Evolutionary conservation across 2,888 invertebrate genomes (phyloP).

Genomic region (Chymomyza caudatula): DNA sequence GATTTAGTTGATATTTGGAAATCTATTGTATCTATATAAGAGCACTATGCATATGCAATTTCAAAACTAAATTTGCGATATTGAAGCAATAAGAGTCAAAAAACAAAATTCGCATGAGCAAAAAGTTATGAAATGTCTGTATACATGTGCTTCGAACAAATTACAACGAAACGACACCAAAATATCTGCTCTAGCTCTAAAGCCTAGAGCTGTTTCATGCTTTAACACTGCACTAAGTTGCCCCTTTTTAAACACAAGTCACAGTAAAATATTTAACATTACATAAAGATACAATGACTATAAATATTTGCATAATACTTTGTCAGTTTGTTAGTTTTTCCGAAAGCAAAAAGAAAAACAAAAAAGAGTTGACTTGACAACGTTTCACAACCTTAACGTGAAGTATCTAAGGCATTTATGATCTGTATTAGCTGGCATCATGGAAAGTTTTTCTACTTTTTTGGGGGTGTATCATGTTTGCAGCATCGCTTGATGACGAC

Average conservation of each 20-base stretch:
- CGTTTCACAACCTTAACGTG: background rate
- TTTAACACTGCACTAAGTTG: background rate
- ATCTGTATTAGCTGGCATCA: constrained; percentile 34
- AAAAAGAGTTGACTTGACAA: constrained; percentile 29
- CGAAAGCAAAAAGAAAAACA: constrained; percentile 46
- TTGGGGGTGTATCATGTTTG: background rate
- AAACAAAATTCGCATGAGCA: no score
- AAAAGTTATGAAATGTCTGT: no score
- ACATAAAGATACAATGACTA: constrained; percentile 40
- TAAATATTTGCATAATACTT: constrained; percentile 68
- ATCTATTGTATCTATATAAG: background rate
- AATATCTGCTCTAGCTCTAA: no score
- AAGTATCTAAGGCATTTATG: constrained; percentile 36
- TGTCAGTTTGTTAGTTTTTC: constrained; percentile 53
- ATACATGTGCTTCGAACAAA: no score
- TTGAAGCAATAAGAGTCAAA: no score
- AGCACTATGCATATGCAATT: background rate
- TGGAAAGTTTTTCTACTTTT: constrained; percentile 43
- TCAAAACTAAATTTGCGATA: background rate
- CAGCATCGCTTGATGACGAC: constrained; percentile 1
- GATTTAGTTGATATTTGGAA: background rate
- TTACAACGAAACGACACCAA: no score
- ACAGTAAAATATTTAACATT: constrained; percentile 37
- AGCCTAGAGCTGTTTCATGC: background rate
- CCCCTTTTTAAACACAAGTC: background rate